Evolutionary conservation across 2,113 vertebrate genomes (phyloP), one percentile per base, ranked within the genome.

Genomic region (Salvator merianae): DNA sequence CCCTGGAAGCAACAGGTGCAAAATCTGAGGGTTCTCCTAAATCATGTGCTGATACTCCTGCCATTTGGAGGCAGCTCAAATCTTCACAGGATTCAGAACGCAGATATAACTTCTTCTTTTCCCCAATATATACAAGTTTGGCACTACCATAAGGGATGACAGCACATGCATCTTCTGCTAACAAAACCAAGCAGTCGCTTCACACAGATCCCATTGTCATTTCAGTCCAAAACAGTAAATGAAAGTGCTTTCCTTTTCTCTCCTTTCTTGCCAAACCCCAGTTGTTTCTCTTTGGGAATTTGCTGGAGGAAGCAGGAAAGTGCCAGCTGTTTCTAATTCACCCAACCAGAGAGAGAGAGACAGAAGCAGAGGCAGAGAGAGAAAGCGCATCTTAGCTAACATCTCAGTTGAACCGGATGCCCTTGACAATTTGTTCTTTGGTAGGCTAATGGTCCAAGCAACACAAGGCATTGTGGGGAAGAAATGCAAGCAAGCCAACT

Each of bases 281-380:
- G 74, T 92, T 94, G 90, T 89, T 94, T 94, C 93, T 90, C 76
- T 88, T 88, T 87, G 84, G 82, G 85, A 91, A 77, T 89, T 88
- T 83, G 86, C 85, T 28, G 14, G 87, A 93, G 91, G 91, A 94
- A 91, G 86, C 84, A 69, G 93, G 93, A 93, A 94, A 88, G 87
- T 90, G 90, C 87, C 81, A 90, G 80, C 92, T 94, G 94, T 93
- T 94, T 93, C 93, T 93, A 91, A 92, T 90, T 91, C 88, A 72
- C 89, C 91, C 84, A 87, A 91, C 90, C 93, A 88, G 88, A 94
- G 90, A 90, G 1, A 1, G 83, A 74, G 81, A 9, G 43, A n/a
- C n/a, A n/a, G n/a, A 87, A 91, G 88, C 92, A 88, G 88, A 94
- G 90, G 89, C 0, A 1, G 82, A 74, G 81, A 89, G 88, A 94